Percentiles rank a stretch among this genome's conserved stretches.
Evolutionary conservation across 2,113 vertebrate genomes (phyloP).

Genomic region (Solea solea): DNA sequence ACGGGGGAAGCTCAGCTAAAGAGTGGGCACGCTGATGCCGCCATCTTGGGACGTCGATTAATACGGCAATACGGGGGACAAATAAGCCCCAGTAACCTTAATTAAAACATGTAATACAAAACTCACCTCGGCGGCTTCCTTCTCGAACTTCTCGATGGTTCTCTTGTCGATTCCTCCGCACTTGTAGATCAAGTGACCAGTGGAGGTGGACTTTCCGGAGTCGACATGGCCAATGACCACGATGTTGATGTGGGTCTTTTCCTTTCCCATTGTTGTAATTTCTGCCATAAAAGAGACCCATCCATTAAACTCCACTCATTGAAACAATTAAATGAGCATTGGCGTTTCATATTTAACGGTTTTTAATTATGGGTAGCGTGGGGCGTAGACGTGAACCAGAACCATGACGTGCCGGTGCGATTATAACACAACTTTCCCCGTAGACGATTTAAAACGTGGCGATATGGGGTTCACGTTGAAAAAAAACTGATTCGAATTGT

Average conservation of each 20-base stretch:
- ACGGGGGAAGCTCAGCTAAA: constrained; percentile 57
- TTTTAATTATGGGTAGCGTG: too few relatives aligned
- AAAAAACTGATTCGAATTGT: too few relatives aligned
- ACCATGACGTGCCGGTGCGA: too few relatives aligned
- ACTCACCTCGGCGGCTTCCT: constrained; percentile 85
- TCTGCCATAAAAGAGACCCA: constrained; percentile 35
- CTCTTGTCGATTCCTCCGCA: constrained; percentile 88
- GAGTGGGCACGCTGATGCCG: constrained; percentile 70
- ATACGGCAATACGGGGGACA: not conserved
- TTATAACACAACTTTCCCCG: too few relatives aligned
- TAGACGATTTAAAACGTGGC: too few relatives aligned
- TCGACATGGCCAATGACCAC: constrained; percentile 89
- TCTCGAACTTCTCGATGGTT: constrained; percentile 89
- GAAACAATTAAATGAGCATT: too few relatives aligned
- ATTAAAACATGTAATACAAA: too few relatives aligned
- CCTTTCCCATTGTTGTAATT: constrained; percentile 84
- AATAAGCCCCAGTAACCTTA: not conserved
- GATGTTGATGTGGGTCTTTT: constrained; percentile 87
- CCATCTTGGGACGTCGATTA: constrained; percentile 75
- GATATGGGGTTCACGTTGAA: too few relatives aligned
- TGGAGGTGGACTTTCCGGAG: constrained; percentile 87
- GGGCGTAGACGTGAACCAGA: too few relatives aligned
- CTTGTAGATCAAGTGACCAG: constrained; percentile 87
- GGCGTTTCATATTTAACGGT: too few relatives aligned
- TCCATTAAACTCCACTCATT: not conserved